Evolutionary conservation across 2,888 invertebrate species (phyloP), one percentile per base, ranked within the genome.

Genomic region (Heliconius ismenius): DNA sequence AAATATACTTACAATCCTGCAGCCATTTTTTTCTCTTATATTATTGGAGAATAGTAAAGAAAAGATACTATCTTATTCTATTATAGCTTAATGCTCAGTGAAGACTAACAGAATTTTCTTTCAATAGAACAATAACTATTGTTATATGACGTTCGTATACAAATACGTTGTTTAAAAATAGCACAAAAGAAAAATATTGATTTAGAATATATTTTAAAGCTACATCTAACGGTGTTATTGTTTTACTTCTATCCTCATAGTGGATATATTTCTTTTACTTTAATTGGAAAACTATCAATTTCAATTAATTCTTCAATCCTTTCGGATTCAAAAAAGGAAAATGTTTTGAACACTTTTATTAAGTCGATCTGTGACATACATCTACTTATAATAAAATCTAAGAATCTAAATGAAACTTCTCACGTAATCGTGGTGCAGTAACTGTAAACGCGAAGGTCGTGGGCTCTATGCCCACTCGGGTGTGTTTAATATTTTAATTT

Each of bases 1-100:
- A 36, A 15, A 24, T 1, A 43, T 82, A 89, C 88, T 89, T 79
- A 89, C 89, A 88, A 77, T 74, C 88, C 89, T 21, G 83, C 83
- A 6, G 84, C 83, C 81, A 83, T 81, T 75, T 76, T 79, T 26
- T 26, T 60, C 32, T 36, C 73, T 76, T 39, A 26, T 26, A 26
- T 58, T 62, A 21, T 62, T 49, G 28, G 21, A 70, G 18, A 21
- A 9, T 26, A 28, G 24, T 54, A 13, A 13, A 4, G 28, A 10
- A 32, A 11, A 32, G 21, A 26, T 28, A 43, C 28, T 11, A 36
- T 62, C 26, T 73, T 58, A 60, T 72, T 36, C 72, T 60, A 62
- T 36, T 60, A 36, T 10, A 26, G 28, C 36, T 24, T 39, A 62
- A 15, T n/a, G 28, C 13, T 63, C 21, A 54, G 10, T 43, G 21